phyloP scores from a whole-genome alignment of 2,113 vertebrate genomes.

The Zosterops hypoxanthus region DNA sequence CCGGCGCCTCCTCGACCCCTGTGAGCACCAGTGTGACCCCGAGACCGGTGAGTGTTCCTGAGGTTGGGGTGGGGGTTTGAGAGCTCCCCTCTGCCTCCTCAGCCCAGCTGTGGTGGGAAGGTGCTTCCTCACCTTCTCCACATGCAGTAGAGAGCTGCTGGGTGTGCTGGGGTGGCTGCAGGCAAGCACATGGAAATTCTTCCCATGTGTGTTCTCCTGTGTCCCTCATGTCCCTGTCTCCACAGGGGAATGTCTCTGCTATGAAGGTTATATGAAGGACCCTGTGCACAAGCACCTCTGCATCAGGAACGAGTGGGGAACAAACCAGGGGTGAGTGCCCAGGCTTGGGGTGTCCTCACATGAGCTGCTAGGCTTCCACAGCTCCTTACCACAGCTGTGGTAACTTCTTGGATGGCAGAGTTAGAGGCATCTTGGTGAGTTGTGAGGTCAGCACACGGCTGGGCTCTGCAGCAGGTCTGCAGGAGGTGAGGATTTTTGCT shows the following conservation, averaged over 20 bases:
- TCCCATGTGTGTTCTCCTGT: too few relatives aligned
- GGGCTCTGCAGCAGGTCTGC: not conserved
- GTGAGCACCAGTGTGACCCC: conserved; percentile 95
- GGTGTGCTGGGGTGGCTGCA: not conserved
- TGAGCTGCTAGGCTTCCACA: not conserved
- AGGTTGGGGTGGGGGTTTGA: not conserved
- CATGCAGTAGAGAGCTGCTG: accelerated
- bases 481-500: accelerated
- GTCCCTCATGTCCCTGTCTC: not conserved
- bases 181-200: not conserved
- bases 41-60: conserved; percentile 84
- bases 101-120: not conserved
- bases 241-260: conserved; percentile 93
- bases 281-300: conserved; percentile 97
- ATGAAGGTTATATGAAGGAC: conserved; percentile 97
- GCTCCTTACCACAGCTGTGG: not conserved
- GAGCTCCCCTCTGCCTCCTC: not conserved
- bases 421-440: not conserved
- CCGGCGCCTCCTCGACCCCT: conserved; percentile 92
- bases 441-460: accelerated
- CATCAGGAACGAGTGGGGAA: conserved; percentile 97
- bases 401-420: not conserved
- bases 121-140: not conserved
- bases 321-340: conserved; percentile 93
- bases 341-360: not conserved